Percentiles rank a stretch among this genome's conserved stretches.
Conservation (phyloP, 37 sponge, comb jelly and placozoan species). For the Dysidea cf. avara region DNA sequence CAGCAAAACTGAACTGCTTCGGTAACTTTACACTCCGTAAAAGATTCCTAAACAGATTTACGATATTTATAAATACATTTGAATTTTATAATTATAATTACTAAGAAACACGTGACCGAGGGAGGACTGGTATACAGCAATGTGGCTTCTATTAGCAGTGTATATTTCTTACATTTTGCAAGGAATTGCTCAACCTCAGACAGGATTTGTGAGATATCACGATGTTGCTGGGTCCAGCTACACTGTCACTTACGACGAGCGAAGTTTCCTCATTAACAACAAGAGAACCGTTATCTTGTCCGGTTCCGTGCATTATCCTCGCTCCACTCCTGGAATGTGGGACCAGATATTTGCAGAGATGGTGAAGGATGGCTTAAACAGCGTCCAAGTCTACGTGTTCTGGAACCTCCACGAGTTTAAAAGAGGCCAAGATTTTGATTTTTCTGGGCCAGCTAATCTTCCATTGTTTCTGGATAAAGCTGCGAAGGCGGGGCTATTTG, state of each 20-base stretch:
- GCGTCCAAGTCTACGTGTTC: slow-evolving; percentile 46
- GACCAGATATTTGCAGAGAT: slow-evolving; percentile 10
- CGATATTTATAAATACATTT: too few species aligned
- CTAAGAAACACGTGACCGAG: too few species aligned
- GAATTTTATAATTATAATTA: too few species aligned
- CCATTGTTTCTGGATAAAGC: slow-evolving; percentile 40
- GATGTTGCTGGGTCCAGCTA: slow-evolving; percentile 25
- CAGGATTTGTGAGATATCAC: slow-evolving; percentile 11
- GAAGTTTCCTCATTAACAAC: slow-evolving; percentile 44
- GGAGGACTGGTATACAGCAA: too few species aligned
- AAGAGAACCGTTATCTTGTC: slow-evolving; percentile 35
- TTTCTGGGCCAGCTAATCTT: slow-evolving; percentile 22
- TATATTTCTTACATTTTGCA: too few species aligned
- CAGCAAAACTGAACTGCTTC: too few species aligned
- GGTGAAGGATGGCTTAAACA: slow-evolving; percentile 47
- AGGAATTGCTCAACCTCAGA: too few species aligned
- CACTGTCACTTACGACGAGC: slow-evolving; percentile 34
- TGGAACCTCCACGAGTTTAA: slow-evolving; percentile 57
- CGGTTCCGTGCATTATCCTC: slow-evolving; percentile 60
- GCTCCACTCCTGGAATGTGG: slow-evolving; percentile 38
- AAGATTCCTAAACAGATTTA: too few species aligned
- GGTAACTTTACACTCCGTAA: too few species aligned
- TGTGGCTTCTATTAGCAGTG: too few species aligned
- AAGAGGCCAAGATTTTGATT: slow-evolving; percentile 31
- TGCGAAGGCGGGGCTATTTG: slow-evolving; percentile 28